Percentiles rank a stretch among this genome's conserved stretches.
phyloP scores from a whole-genome alignment of 2,797 vertebrate species.

The Arrhamphus sclerolepis region DNA sequence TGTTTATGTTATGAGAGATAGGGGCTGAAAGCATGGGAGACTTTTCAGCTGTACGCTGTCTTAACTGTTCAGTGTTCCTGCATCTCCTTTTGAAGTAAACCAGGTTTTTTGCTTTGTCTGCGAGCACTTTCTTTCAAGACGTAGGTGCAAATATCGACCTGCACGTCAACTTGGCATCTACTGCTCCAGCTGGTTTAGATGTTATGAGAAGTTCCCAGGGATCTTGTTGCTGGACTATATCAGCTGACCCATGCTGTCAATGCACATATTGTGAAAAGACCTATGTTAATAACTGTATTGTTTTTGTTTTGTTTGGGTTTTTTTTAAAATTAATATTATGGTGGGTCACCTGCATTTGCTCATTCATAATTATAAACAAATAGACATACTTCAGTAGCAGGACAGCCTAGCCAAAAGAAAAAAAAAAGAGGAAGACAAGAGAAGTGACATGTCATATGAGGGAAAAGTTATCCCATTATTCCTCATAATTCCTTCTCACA shows the following conservation, averaged over 20 bases:
- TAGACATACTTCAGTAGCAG: constrained; percentile 2
- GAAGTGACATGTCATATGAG: constrained; percentile 44
- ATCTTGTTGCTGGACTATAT: constrained; percentile 39
- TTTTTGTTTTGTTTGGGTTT: no score
- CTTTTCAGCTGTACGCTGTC: neutral
- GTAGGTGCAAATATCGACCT: constrained; percentile 16
- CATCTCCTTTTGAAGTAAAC: constrained; percentile 22
- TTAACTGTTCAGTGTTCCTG: constrained; percentile 16
- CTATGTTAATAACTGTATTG: constrained; percentile 14
- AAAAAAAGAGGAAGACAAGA: constrained; percentile 17
- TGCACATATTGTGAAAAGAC: constrained; percentile 36
- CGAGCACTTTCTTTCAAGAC: constrained; percentile 18
- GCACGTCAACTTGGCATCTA: no score
- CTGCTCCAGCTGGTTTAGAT: constrained; percentile 49
- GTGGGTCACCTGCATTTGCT: neutral
- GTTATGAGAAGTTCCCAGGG: constrained; percentile 49
- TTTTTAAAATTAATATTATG: no score
- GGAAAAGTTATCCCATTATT: constrained; percentile 53
- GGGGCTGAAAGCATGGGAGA: no score
- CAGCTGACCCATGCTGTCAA: constrained; percentile 27
- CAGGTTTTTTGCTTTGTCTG: constrained; percentile 16
- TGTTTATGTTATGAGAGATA: no score
- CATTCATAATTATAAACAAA: neutral
- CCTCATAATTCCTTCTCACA: constrained; percentile 50
- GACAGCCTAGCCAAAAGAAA: constrained; percentile 3